phyloP scores from a whole-genome alignment of 2,113 vertebrate species.

The Erythrocercus mccallii region DNA sequence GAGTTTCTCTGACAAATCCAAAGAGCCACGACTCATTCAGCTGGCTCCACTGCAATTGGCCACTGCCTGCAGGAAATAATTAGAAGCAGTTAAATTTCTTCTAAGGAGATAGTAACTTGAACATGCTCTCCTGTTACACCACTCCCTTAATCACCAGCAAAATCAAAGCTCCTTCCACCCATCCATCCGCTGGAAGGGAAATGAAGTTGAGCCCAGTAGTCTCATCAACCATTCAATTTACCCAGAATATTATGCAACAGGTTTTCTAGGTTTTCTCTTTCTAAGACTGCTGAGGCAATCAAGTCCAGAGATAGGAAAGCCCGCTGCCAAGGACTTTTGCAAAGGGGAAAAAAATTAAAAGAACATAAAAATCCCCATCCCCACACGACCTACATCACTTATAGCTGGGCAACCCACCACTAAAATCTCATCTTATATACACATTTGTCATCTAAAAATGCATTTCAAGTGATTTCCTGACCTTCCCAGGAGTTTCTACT shows the following conservation, averaged over 20 bases:
- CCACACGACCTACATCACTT: background rate
- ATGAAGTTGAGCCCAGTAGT: background rate
- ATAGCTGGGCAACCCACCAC: background rate
- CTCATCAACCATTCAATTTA: constrained; percentile 3
- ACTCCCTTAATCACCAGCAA: background rate
- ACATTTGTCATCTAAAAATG: background rate
- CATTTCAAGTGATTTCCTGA: background rate
- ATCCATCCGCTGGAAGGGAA: background rate
- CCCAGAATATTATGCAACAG: background rate
- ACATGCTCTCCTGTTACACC: background rate
- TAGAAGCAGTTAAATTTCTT: background rate
- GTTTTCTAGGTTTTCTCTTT: constrained; percentile 57
- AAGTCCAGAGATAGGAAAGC: background rate
- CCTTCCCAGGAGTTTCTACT: background rate
- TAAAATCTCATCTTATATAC: background rate
- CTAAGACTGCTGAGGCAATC: constrained; percentile 20
- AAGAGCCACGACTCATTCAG: background rate
- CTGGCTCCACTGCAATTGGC: background rate
- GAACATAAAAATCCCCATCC: background rate
- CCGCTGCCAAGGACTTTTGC: background rate
- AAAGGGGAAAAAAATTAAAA: background rate
- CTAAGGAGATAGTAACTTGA: background rate
- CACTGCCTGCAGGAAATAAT: background rate
- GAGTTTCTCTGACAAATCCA: background rate
- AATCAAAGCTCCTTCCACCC: background rate